Base-by-base conservation (phyloP, 2,888 invertebrate species). In the Phyllotreta striolata region DNA sequence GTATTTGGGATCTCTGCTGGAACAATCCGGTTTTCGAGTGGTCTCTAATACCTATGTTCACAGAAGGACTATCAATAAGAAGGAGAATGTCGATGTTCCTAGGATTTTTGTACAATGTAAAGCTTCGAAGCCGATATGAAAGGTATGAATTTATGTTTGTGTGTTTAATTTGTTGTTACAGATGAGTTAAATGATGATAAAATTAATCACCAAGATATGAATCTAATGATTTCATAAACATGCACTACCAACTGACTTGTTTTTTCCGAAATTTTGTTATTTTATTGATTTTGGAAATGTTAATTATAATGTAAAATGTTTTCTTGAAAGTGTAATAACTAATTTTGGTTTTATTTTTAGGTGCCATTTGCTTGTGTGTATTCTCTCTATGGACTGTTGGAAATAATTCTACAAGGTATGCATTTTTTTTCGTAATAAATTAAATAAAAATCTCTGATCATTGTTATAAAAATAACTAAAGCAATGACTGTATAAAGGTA, bases 101-200 rank as follows among this genome's bases (percentile, higher is more conserved):
- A 86, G 98, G 67, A 91, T 95, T 73, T 99, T 98, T 84, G 87
- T 98, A 0, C 98, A 99, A 82, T 94, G 90, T 3, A 93, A 93
- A 85, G 93, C 93, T 74, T 61, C 24, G 35, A 76, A 74, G 60
- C 66, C 65, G 7, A 12, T 3, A 35, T 34, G 13, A 44, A 59
- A 10, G 9, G 49, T 38, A 43, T 24, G 43, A n/a, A n/a, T n/a
- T n/a, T n/a, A n/a, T 61, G 13, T 59, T 12, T 46, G 5, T 44
- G 9, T 10, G 10, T 7, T n/a, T 35, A 13, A 44, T 47, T 34
- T 58, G 38, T 56, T 55, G 34, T 12, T n/a, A 9, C n/a, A 41
- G 46, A 14, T 37, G 39, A 40, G 56, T 56, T 34, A 7, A 38
- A 46, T 64, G 68, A 68, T 70, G 66, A 68, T 14, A 10, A 52